Evolutionary conservation across 2,797 vertebrate genomes (phyloP).

Genomic region (Semaprochilodus insignis): DNA sequence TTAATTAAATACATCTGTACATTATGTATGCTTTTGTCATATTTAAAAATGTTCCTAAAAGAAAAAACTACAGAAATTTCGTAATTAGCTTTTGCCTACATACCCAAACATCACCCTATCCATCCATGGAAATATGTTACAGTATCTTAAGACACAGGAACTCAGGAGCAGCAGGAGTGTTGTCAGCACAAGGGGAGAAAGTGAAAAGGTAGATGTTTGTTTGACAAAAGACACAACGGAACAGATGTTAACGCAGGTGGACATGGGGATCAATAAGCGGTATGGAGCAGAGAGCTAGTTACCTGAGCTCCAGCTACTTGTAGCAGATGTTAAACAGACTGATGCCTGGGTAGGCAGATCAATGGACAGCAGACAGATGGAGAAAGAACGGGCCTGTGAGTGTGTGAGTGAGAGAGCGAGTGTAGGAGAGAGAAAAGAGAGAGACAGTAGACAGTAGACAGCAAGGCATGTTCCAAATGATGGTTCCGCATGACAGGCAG

Average conservation of each 20-base stretch:
- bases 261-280: slow-evolving; percentile 82
- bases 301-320: slow-evolving; percentile 82
- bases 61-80: neutral
- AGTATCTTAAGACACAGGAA: slow-evolving; percentile 14
- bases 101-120: slow-evolving; percentile 31
- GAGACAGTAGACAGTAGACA: slow-evolving; percentile 32
- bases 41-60: neutral
- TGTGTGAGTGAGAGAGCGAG: slow-evolving; percentile 12
- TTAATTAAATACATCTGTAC: neutral
- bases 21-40: neutral
- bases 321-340: slow-evolving; percentile 86
- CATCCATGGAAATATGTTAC: slow-evolving; percentile 7
- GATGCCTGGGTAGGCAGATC: slow-evolving; percentile 84
- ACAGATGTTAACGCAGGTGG: slow-evolving; percentile 87
- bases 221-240: slow-evolving; percentile 76
- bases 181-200: slow-evolving; percentile 68
- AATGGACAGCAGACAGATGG: slow-evolving; percentile 86
- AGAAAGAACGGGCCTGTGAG: slow-evolving; percentile 73
- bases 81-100: neutral
- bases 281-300: slow-evolving; percentile 78
- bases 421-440: neutral
- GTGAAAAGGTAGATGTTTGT: slow-evolving; percentile 73
- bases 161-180: slow-evolving; percentile 36
- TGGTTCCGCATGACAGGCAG: slow-evolving; percentile 79
- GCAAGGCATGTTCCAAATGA: slow-evolving; percentile 72